These are phyloP conservation scores for Pyrrhosoma nymphula DNA, from an alignment of 2,888 invertebrate species.

Conservation along the genomic window DNA sequence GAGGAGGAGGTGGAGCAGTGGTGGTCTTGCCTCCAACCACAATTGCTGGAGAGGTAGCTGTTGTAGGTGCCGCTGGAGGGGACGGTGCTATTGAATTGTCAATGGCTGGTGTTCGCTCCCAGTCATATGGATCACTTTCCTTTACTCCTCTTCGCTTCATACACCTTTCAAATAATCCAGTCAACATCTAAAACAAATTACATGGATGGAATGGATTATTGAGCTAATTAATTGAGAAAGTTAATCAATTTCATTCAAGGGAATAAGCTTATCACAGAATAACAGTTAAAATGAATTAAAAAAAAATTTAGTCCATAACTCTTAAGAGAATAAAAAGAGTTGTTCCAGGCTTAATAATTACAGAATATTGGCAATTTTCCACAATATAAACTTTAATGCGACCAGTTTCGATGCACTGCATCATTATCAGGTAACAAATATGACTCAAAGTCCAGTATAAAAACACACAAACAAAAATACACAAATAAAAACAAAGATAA, in stretches of 20 bases:
- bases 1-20: constrained; percentile 71
- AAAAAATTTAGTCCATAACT: not conserved
- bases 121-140: constrained; percentile 95
- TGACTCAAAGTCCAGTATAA: too few relatives aligned
- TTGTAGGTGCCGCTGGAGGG: constrained; percentile 69
- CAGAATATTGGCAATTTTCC: too few relatives aligned
- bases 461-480: too few relatives aligned
- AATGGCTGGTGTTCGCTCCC: constrained; percentile 85
- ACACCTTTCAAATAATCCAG: constrained; percentile 92
- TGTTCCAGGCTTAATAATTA: too few relatives aligned
- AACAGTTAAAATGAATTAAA: not conserved
- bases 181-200: constrained; percentile 83
- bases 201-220: not conserved
- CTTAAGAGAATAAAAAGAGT: not conserved
- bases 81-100: constrained; percentile 72
- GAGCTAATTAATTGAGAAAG: not conserved
- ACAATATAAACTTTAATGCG: too few relatives aligned
- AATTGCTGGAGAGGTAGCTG: constrained; percentile 73
- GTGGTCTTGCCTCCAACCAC: constrained; percentile 75
- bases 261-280: not conserved
- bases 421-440: too few relatives aligned
- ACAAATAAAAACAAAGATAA: too few relatives aligned
- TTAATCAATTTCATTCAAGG: not conserved
- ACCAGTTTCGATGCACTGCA: too few relatives aligned
- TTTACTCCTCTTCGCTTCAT: constrained; percentile 95